Conservation (phyloP, 2,113 vertebrate genomes). For the Microtus ochrogaster region DNA sequence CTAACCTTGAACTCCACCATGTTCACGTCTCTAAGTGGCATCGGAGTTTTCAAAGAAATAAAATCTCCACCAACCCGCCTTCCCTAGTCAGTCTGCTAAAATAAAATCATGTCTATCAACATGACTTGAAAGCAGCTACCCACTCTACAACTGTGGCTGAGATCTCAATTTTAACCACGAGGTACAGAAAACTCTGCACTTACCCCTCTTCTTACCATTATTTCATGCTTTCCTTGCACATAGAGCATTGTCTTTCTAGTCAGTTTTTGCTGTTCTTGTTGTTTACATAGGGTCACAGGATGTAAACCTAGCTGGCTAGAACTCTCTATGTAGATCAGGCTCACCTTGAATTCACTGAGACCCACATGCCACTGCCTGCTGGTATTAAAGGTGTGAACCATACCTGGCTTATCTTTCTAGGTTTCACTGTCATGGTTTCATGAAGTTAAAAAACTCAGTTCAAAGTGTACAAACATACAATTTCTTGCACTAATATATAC, state of each 20-base stretch:
- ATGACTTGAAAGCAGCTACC: background rate
- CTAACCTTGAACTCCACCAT: background rate
- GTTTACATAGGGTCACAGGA: background rate
- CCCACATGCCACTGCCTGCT: background rate
- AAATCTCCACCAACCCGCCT: background rate
- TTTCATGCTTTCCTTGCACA: background rate
- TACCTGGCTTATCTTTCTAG: background rate
- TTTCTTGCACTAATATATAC: background rate
- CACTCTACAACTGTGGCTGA: background rate
- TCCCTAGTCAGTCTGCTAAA: background rate
- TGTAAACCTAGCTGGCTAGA: background rate
- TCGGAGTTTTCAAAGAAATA: background rate
- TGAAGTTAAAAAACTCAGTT: background rate
- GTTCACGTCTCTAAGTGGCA: background rate
- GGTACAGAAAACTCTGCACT: background rate
- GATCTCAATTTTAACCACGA: slow-evolving; percentile 13
- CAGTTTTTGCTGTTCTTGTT: background rate
- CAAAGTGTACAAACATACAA: background rate
- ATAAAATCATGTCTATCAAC: background rate
- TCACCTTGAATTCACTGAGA: background rate
- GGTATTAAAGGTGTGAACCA: background rate
- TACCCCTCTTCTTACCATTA: background rate
- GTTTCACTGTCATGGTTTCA: background rate
- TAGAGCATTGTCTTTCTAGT: background rate
- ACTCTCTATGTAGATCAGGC: background rate